Evolutionary conservation across 1,140 invertebrate genomes (phyloP), one percentile per base, ranked within the genome.

Genomic region (Probaryconus sp.): DNA sequence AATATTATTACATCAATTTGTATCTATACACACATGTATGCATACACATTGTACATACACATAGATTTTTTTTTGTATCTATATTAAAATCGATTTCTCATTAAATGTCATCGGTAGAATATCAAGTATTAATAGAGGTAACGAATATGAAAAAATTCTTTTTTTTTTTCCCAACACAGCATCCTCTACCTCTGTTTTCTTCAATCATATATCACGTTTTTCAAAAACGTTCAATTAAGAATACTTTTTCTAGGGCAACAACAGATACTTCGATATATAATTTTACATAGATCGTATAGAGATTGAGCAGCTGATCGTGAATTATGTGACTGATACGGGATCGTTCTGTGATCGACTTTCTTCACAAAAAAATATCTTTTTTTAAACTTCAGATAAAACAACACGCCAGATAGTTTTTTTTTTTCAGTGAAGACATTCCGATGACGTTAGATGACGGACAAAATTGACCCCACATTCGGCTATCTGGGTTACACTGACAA

Each of bases 1-100:
- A 68, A 85, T 60, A 81, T 83, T n/a, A n/a, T n/a, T 83, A 86
- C 82, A 84, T 84, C 79, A 71, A 86, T 81, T 73, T 67, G 43
- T 79, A 77, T 73, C 67, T 81, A 78, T 80, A 79, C 72, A 79
- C 71, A 69, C 69, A 76, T 69, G 55, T 74, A 79, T 51, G 68
- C 60, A 64, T 83, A 78, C 74, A 75, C 68, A 71, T 72, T 51
- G 65, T 80, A 80, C 79, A 79, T 82, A 79, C 75, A 81, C 72
- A 79, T 81, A 78, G 78, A 72, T 81, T 77, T 53, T n/a, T n/a
- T n/a, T 51, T 60, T 76, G 76, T 70, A 70, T 78, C 76, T 79
- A 81, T 80, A 76, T 80, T 82, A 83, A 80, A 79, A 78, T 84
- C 78, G 76, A 83, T 76, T 80, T 63, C 40, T 71, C 48, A 76